Evolutionary conservation across 37 sponge, comb jelly and placozoan genomes (phyloP).

Genomic region (Petrosia ficiformis): DNA sequence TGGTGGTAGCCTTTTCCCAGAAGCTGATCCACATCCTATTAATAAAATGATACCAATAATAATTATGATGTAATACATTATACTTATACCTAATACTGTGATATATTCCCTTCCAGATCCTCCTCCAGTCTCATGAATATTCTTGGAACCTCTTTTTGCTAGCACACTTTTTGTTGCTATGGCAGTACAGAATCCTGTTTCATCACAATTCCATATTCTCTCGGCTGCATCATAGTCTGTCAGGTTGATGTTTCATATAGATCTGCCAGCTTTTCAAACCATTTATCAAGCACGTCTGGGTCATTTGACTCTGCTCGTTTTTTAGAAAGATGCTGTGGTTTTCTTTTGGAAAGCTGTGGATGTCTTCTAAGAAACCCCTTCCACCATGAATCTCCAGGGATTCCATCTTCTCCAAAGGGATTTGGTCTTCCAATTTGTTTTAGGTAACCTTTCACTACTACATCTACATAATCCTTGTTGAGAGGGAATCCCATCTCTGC

Average conservation of each 20-base stretch:
- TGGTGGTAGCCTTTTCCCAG: too few species aligned
- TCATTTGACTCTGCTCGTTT: constrained; percentile 13
- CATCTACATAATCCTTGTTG: too few species aligned
- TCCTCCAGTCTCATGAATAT: constrained; percentile 52
- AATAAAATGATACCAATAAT: too few species aligned
- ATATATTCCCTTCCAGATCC: too few species aligned
- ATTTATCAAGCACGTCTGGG: constrained; percentile 13
- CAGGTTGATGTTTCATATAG: not conserved
- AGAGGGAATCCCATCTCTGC: too few species aligned
- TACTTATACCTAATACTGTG: constrained; percentile 31
- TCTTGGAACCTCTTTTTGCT: constrained; percentile 30
- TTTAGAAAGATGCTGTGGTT: constrained; percentile 25
- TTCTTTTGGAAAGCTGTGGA: constrained; percentile 8
- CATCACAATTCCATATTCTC: constrained; percentile 44
- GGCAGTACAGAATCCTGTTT: constrained; percentile 56
- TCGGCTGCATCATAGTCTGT: constrained; percentile 10
- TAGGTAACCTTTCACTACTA: too few species aligned
- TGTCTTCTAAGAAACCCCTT: constrained; percentile 21
- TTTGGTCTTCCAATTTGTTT: too few species aligned
- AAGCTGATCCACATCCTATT: too few species aligned
- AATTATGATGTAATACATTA: constrained; percentile 30
- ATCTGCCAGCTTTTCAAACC: constrained; percentile 8
- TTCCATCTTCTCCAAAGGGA: constrained; percentile 20
- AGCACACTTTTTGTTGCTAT: constrained; percentile 21
- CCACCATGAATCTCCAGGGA: constrained; percentile 63